Evolutionary conservation across 2,888 invertebrate genomes (phyloP).

Genomic region (Parnassius apollo): DNA sequence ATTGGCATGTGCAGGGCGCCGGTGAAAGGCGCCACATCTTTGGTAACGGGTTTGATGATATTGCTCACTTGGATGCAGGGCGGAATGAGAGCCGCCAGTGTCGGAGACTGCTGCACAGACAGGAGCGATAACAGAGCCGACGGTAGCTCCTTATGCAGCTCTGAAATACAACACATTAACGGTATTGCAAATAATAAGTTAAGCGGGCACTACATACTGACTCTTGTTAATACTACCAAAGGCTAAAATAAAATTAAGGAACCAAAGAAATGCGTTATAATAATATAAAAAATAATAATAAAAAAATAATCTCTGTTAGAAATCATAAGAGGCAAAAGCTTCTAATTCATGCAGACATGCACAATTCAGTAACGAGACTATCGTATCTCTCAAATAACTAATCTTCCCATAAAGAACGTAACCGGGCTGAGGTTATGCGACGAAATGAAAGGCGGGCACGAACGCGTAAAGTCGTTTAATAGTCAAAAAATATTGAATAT

Average conservation of each 20-base stretch:
- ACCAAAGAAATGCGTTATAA: constrained; percentile 81
- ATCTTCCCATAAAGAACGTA: constrained; percentile 74
- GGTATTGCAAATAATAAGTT: constrained; percentile 70
- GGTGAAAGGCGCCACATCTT: constrained; percentile 33
- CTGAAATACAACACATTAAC: constrained; percentile 74
- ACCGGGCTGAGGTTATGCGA: constrained; percentile 39
- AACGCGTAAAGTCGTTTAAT: constrained; percentile 63
- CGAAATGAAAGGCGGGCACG: constrained; percentile 50
- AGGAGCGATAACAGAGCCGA: constrained; percentile 74
- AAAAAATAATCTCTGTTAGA: constrained; percentile 71
- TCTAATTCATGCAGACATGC: constrained; percentile 80
- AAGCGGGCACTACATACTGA: constrained; percentile 71
- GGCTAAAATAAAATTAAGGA: constrained; percentile 79
- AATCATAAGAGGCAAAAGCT: constrained; percentile 77
- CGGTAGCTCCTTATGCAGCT: constrained; percentile 69
- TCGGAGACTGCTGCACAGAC: constrained; percentile 56
- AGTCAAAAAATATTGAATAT: constrained; percentile 71
- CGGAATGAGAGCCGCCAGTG: constrained; percentile 43
- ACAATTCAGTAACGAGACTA: constrained; percentile 59
- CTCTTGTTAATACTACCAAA: constrained; percentile 80
- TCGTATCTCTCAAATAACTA: constrained; percentile 46
- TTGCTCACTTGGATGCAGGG: constrained; percentile 53
- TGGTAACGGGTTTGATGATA: constrained; percentile 37
- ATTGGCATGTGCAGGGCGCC: constrained; percentile 36
- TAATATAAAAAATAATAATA: constrained; percentile 49